Base-by-base conservation (phyloP, 1,140 invertebrate genomes). In the Tenebrio molitor region DNA sequence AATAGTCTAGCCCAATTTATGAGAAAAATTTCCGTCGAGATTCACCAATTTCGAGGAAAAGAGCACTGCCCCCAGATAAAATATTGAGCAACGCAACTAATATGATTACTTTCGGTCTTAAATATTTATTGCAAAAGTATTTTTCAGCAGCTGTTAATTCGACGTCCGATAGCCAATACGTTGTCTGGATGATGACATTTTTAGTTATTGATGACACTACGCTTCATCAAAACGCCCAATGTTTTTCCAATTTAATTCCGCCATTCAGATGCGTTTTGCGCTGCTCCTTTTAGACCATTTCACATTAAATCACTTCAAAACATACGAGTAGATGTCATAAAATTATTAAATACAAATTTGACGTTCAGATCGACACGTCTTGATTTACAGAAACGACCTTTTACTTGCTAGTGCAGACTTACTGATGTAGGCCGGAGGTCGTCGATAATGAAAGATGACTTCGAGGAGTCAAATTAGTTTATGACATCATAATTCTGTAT, bases 1-100 rank as follows among this genome's bases (percentile, higher is more conserved):
- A 74, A 74, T 74, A 74, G 70, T 74, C 39, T 69, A 74, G 39
- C 72, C 72, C 46, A 74, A 63, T 70, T 74, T 50, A 16, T n/a
- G 12, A 29, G 25, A 44, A 74, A 74, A 74, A 69, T 64, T 58
- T 58, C 50, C 50, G n/a, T 29, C 23, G 50, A 34, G 50, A 25
- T 25, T 58, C 50, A 58, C 50, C 50, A 58, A 58, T 29, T 58
- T 58, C 50, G 23, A 19, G 50, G 50, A 58, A 53, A 21, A 58
- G 50, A 58, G 50, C 50, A 58, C 21, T 58, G 50, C 19, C 50
- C 50, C 50, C 50, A 23, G 23, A 29, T 29, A 29, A 58, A 58
- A 25, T 58, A 58, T 58, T 25, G 14, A 58, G 15, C 50, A 16
- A 58, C 50, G 29, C 29, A 50, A 50, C 44, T 50, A 10, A 33